Percentiles rank a stretch among this genome's conserved stretches.
phyloP scores from a whole-genome alignment of 2,113 vertebrate species.

The Lagopus leucura region DNA sequence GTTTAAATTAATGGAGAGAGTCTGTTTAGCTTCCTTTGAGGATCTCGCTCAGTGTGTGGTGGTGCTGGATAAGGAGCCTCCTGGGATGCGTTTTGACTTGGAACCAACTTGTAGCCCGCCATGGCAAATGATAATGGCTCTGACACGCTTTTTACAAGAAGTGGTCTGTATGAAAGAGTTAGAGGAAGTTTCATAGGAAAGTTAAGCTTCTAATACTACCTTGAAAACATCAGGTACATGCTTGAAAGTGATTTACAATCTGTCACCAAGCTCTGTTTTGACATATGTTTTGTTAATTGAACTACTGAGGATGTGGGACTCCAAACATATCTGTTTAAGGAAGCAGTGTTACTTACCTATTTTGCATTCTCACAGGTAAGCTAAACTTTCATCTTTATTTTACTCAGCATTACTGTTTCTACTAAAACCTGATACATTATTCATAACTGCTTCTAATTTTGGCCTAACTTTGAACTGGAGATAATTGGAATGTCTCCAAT shows the following conservation, averaged over 20 bases:
- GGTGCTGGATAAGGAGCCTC: not conserved
- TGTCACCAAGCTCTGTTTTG: not conserved
- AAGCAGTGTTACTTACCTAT: slow-evolving; percentile 13
- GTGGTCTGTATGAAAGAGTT: not conserved
- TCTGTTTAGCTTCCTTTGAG: not conserved
- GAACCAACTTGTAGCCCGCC: not conserved
- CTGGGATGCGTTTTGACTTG: not conserved
- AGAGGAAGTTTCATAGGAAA: not conserved
- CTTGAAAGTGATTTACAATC: not conserved
- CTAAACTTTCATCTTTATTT: slow-evolving; percentile 61
- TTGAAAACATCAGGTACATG: not conserved
- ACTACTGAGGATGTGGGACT: not conserved
- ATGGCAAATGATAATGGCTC: not conserved
- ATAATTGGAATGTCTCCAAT: slow-evolving; percentile 53
- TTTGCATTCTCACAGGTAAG: not conserved
- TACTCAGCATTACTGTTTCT: slow-evolving; percentile 22
- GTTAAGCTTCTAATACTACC: not conserved
- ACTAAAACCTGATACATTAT: slow-evolving; percentile 60
- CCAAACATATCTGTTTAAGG: not conserved
- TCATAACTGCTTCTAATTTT: slow-evolving; percentile 66
- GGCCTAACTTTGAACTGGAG: slow-evolving; percentile 65
- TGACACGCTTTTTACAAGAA: not conserved
- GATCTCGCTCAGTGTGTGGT: not conserved
- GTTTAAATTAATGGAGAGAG: not conserved
- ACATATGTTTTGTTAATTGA: slow-evolving; percentile 44